phyloP scores from a whole-genome alignment of 2,113 vertebrate species.

The Cephalopholis sonnerati region DNA sequence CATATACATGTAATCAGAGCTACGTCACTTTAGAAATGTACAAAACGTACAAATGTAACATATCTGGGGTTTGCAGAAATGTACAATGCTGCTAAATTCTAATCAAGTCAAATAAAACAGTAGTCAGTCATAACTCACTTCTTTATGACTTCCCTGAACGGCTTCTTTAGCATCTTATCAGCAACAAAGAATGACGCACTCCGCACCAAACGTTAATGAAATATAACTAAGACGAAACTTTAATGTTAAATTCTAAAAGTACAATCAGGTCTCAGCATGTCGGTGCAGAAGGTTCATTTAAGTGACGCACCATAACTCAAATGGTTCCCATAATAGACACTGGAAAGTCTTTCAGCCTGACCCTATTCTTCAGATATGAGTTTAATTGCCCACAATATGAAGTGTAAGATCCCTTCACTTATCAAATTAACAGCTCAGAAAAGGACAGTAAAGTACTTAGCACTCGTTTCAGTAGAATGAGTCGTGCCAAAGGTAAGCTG shows the following conservation, averaged over 20 bases:
- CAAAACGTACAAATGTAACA: too few relatives aligned
- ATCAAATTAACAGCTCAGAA: constrained; percentile 80
- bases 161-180: not conserved
- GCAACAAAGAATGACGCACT: not conserved
- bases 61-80: too few relatives aligned
- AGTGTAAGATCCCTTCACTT: constrained; percentile 74
- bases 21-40: too few relatives aligned
- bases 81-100: too few relatives aligned
- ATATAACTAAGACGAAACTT: constrained; percentile 15
- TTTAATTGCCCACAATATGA: constrained; percentile 82
- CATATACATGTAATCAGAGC: too few relatives aligned
- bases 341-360: constrained; percentile 73
- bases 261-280: constrained; percentile 29
- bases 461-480: constrained; percentile 50
- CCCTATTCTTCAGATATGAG: constrained; percentile 72
- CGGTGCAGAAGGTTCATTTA: constrained; percentile 50
- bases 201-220: not conserved
- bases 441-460: constrained; percentile 68
- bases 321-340: constrained; percentile 71
- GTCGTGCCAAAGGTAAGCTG: constrained; percentile 68
- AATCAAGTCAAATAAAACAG: not conserved
- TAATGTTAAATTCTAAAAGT: constrained; percentile 17
- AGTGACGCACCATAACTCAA: constrained; percentile 62
- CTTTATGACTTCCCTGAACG: not conserved
- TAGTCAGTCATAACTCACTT: not conserved